Evolutionary conservation across 2,888 invertebrate species (phyloP).

Genomic region (Pimpla rufipes): DNA sequence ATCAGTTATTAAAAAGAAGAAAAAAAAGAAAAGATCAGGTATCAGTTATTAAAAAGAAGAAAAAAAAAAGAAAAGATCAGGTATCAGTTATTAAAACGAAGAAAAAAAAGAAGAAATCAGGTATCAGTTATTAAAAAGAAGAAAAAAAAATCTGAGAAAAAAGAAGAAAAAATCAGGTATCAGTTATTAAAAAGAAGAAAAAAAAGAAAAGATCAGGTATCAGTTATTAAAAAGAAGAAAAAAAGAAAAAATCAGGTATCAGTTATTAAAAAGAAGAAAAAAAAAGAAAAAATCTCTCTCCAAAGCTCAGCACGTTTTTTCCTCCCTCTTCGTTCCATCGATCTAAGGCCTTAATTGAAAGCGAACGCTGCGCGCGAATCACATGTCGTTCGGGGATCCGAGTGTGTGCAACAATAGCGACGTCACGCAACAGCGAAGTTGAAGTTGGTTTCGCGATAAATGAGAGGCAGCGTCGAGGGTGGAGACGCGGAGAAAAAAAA

Average conservation of each 20-base stretch:
- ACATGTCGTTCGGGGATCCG: slow-evolving; percentile 30
- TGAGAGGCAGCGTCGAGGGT: slow-evolving; percentile 4
- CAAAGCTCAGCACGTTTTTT: background rate
- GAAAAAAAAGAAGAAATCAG: background rate
- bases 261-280: too few species aligned
- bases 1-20: too few species aligned
- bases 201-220: too few species aligned
- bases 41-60: too few species aligned
- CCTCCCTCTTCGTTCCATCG: slow-evolving; percentile 15
- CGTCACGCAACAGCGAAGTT: slow-evolving; percentile 53
- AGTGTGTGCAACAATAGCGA: slow-evolving; percentile 41
- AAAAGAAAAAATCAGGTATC: too few species aligned
- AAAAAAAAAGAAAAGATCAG: too few species aligned
- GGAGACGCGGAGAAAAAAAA: slow-evolving; percentile 15
- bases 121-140: slow-evolving; percentile 42
- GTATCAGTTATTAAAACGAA: too few species aligned
- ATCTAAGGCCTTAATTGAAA: slow-evolving; percentile 41
- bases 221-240: too few species aligned
- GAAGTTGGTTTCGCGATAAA: slow-evolving; percentile 39
- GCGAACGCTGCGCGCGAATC: slow-evolving; percentile 24
- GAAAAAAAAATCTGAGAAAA: background rate
- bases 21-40: too few species aligned
- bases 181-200: too few species aligned
- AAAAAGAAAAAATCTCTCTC: background rate
- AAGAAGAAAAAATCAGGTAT: too few species aligned